Evolutionary conservation across 2,888 invertebrate genomes (phyloP).

Genomic region (Uloborus plumipes): DNA sequence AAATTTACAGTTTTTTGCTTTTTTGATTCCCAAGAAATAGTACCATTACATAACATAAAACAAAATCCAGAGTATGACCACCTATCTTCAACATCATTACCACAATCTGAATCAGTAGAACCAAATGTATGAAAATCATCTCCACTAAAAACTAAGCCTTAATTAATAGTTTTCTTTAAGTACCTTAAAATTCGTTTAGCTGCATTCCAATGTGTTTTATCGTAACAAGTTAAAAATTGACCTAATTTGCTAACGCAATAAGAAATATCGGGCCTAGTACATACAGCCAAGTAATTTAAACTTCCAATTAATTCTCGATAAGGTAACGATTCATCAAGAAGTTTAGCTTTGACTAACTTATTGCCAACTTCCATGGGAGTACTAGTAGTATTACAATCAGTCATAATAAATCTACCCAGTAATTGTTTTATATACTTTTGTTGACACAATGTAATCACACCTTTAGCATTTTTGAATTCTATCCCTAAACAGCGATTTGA

Average conservation of each 20-base stretch:
- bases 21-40: constrained; percentile 7
- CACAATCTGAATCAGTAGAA: constrained; percentile 4
- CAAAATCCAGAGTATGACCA: neutral
- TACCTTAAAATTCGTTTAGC: neutral
- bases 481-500: constrained; percentile 16
- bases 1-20: constrained; percentile 23
- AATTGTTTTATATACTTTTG: neutral
- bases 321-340: no score
- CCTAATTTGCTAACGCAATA: neutral
- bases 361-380: no score
- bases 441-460: neutral
- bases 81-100: neutral
- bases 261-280: neutral
- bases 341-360: no score
- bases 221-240: constrained; percentile 7
- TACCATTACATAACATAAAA: neutral
- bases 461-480: neutral
- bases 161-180: constrained; percentile 17
- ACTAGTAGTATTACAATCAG: neutral
- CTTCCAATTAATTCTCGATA: no score
- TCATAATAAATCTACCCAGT: neutral
- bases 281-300: neutral
- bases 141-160: constrained; percentile 9
- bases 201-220: constrained; percentile 6
- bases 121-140: neutral